These are phyloP conservation scores for Xerus inauris DNA, from an alignment of 2,113 vertebrate genomes.

Conservation along the genomic window DNA sequence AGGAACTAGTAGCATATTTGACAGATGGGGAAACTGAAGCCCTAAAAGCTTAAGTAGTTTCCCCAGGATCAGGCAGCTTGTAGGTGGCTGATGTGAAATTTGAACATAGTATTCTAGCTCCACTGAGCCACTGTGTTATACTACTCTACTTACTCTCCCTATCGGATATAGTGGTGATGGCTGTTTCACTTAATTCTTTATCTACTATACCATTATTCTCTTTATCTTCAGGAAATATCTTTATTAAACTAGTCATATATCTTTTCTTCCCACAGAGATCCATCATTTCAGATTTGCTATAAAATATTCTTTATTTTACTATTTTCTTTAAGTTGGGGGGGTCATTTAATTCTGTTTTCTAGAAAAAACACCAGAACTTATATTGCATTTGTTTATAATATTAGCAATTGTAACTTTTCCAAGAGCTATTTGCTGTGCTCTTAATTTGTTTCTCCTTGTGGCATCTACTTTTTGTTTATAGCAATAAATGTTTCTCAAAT, in stretches of 20 bases:
- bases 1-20: conserved; percentile 32
- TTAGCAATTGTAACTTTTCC: conserved; percentile 14
- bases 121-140: neutral
- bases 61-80: neutral
- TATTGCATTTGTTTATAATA: neutral
- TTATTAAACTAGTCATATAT: neutral
- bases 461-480: neutral
- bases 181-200: neutral
- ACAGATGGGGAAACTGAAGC: neutral
- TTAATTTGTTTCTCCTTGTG: neutral
- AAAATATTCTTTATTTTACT: neutral
- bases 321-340: too few relatives aligned
- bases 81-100: neutral
- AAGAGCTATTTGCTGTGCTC: neutral
- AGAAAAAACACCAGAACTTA: neutral
- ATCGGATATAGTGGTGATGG: neutral
- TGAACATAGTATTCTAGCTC: neutral
- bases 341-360: neutral
- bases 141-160: neutral
- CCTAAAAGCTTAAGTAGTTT: neutral
- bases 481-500: neutral
- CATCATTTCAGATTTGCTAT: neutral
- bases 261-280: neutral
- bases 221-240: neutral
- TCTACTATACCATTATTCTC: neutral